Conservation (phyloP, 2,113 vertebrate genomes). For the Edolisoma coerulescens region DNA sequence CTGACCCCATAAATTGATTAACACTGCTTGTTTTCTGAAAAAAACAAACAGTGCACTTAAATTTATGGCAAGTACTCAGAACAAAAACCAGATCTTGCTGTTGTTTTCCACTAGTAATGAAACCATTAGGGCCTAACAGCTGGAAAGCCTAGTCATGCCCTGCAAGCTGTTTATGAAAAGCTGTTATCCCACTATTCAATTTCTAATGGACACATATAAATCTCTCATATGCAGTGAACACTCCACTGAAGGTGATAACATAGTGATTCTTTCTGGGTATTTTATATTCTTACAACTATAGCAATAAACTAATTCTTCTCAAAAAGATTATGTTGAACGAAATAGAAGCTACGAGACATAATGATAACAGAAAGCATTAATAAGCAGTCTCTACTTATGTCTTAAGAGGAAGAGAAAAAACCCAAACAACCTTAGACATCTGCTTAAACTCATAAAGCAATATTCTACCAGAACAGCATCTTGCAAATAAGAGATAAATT, state of each 20-base stretch:
- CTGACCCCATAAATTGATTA: neutral
- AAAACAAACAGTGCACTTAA: neutral
- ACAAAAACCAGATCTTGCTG: neutral
- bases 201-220: neutral
- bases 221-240: neutral
- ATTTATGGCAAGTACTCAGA: neutral
- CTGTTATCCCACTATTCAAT: neutral
- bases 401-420: neutral
- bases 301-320: neutral
- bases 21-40: neutral
- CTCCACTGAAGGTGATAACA: neutral
- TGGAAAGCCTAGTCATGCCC: neutral
- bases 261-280: neutral
- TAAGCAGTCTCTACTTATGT: neutral
- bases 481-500: neutral
- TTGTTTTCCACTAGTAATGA: neutral
- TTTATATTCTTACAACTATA: neutral
- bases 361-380: neutral
- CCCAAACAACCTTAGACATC: neutral
- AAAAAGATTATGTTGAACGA: neutral
- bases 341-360: neutral
- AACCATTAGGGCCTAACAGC: neutral
- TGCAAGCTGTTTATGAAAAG: neutral
- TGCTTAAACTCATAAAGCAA: neutral
- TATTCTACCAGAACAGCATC: neutral